Evolutionary conservation across 1,140 invertebrate genomes (phyloP).

Genomic region (Drosophila chauvacae): DNA sequence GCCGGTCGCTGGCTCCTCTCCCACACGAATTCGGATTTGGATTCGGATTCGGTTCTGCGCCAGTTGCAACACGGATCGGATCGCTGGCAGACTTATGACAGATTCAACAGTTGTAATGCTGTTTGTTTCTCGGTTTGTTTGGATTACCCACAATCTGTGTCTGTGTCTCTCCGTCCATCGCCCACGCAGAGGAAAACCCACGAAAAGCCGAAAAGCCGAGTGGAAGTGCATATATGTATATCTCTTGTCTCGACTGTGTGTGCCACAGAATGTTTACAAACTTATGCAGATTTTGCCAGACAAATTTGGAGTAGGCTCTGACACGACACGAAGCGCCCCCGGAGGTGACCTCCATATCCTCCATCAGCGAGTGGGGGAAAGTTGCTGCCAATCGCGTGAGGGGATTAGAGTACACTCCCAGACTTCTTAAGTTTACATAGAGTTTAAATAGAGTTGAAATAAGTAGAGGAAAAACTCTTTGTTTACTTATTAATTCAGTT

Average conservation of each 20-base stretch:
- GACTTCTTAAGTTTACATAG: background rate
- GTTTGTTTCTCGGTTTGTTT: constrained; percentile 22
- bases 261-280: constrained; percentile 3
- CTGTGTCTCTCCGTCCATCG: background rate
- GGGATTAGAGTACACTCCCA: background rate
- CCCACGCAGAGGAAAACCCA: constrained; percentile 29
- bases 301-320: constrained; percentile 25
- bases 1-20: constrained; percentile 18
- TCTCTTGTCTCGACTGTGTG: background rate
- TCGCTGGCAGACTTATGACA: constrained; percentile 33
- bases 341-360: constrained; percentile 16
- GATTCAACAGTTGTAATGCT: constrained; percentile 32
- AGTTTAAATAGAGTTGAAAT: too few relatives aligned
- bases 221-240: background rate
- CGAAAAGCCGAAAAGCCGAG: constrained; percentile 17
- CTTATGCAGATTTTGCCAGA: constrained; percentile 8
- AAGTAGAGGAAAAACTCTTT: background rate
- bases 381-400: constrained; percentile 10
- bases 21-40: constrained; percentile 5
- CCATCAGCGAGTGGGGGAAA: background rate
- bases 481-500: background rate
- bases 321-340: constrained; percentile 18
- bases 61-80: constrained; percentile 31
- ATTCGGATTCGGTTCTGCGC: constrained; percentile 15
- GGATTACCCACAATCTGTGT: background rate